phyloP scores from a whole-genome alignment of 2,113 vertebrate species.

The Meles meles region DNA sequence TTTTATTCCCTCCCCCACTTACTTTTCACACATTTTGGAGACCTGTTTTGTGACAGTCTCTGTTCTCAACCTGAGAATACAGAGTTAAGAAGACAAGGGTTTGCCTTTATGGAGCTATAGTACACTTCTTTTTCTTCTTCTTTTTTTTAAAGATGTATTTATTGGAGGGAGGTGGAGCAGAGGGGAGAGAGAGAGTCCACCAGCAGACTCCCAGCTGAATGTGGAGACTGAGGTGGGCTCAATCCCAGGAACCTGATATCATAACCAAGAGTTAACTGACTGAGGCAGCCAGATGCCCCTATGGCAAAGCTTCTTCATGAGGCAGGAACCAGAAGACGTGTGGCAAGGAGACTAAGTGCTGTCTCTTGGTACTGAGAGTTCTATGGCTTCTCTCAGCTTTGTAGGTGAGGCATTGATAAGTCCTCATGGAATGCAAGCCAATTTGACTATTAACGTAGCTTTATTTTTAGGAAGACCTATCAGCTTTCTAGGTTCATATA shows the following conservation, averaged over 20 bases:
- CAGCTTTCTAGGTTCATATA: background rate
- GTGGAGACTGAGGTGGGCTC: background rate
- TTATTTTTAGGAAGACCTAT: background rate
- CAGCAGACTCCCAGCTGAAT: background rate
- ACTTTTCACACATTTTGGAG: background rate
- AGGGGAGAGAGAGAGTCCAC: background rate
- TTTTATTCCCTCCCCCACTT: background rate
- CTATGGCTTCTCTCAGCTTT: background rate
- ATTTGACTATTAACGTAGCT: background rate
- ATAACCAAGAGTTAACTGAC: background rate
- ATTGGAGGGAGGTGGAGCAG: background rate
- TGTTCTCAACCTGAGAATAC: background rate
- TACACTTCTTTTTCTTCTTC: background rate
- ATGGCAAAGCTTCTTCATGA: background rate
- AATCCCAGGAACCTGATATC: background rate
- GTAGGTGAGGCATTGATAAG: background rate
- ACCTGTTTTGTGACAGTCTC: background rate
- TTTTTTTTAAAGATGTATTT: background rate
- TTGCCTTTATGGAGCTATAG: background rate
- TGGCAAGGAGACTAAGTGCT: background rate
- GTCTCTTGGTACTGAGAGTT: background rate
- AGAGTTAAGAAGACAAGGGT: background rate
- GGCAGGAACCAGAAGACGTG: background rate
- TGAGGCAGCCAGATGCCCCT: background rate
- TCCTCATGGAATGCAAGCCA: background rate